phyloP scores from a whole-genome alignment of 2,113 vertebrate species.

The Lepidothrix coronata region DNA sequence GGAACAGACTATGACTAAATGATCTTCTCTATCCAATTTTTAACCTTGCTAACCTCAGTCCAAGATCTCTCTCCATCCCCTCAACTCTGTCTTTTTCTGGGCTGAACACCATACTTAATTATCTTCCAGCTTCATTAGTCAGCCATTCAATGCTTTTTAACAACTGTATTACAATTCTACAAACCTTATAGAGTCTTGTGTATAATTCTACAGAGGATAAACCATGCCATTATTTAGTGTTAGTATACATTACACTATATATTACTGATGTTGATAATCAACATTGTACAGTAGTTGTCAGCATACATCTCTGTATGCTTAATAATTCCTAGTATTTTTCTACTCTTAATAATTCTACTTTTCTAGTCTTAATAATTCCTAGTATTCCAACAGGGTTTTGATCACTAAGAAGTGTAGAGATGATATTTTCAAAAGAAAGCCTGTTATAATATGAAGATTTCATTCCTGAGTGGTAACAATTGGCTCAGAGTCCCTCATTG shows the following conservation, averaged over 20 bases:
- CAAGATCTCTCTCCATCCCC: neutral
- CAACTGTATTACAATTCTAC: neutral
- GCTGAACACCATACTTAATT: neutral
- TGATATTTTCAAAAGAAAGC: neutral
- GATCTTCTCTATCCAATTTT: neutral
- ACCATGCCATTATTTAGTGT: neutral
- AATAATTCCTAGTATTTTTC: neutral
- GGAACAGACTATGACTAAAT: neutral
- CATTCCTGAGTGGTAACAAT: neutral
- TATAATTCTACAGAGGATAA: neutral
- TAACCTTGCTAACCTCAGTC: neutral
- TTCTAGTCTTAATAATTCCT: neutral
- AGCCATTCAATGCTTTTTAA: neutral
- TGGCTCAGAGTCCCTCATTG: neutral
- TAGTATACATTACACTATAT: neutral
- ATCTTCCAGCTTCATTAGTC: neutral
- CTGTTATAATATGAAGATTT: neutral
- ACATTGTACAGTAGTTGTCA: neutral
- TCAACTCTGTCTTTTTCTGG: neutral
- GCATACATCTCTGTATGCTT: neutral
- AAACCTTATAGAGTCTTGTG: neutral
- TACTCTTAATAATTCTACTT: neutral
- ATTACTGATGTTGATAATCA: neutral
- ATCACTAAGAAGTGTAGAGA: neutral
- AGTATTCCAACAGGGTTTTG: neutral